A percentile compares a stretch with the other conserved stretches of the same genome.
phyloP scores from a whole-genome alignment of 2,888 invertebrate species.

The Galerucella calmariensis region DNA sequence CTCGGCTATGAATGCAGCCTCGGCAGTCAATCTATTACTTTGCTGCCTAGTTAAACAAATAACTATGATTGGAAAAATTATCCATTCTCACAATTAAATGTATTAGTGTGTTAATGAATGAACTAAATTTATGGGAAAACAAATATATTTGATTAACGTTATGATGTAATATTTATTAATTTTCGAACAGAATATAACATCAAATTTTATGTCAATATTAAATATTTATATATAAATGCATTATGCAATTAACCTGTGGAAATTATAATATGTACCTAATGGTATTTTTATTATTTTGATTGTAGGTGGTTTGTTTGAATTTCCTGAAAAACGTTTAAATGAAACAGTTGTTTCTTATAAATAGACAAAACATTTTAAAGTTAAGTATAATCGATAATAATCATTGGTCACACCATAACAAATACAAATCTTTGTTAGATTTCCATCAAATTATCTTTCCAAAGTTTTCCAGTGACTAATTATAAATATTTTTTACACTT shows the following conservation, averaged over 20 bases:
- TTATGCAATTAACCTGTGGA: background rate
- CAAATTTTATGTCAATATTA: background rate
- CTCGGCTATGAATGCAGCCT: no score
- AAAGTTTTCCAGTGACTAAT: no score
- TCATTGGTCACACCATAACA: no score
- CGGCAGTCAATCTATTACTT: no score
- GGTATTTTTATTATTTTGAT: background rate
- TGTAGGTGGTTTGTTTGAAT: background rate
- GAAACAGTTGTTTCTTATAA: background rate
- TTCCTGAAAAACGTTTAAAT: background rate
- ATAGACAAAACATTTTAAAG: background rate
- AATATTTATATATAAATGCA: background rate
- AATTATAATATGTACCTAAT: background rate
- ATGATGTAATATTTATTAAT: background rate
- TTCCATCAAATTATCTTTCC: no score
- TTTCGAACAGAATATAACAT: background rate
- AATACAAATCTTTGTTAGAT: background rate
- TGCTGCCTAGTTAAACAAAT: no score
- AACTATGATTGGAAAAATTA: no score
- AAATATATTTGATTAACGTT: background rate
- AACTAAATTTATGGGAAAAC: no score
- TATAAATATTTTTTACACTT: no score
- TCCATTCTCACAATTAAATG: no score
- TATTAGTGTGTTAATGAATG: no score
- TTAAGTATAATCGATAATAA: no score